phyloP scores from a whole-genome alignment of 2,113 vertebrate genomes.

The Hyaena hyaena region DNA sequence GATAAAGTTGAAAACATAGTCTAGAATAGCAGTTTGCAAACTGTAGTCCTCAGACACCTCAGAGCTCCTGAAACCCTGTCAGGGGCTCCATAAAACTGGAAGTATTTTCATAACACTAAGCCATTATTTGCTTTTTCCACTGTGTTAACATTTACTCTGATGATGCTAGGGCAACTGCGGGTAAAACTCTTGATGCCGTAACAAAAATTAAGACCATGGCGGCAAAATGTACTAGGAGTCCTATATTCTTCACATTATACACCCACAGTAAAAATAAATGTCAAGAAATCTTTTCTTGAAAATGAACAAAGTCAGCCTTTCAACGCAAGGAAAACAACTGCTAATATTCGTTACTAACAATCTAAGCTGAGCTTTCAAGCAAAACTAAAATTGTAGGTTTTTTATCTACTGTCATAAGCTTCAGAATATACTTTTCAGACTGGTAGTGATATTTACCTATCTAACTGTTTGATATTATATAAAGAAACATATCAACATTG shows the following conservation, averaged over 20 bases:
- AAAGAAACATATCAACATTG: conserved; percentile 12
- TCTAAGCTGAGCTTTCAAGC: background rate
- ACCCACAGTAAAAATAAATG: background rate
- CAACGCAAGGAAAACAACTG: background rate
- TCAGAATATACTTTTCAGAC: background rate
- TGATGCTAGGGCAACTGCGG: background rate
- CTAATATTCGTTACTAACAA: background rate
- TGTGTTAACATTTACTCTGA: background rate
- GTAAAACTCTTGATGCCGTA: too few relatives aligned
- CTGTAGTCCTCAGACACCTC: background rate
- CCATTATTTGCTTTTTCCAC: background rate
- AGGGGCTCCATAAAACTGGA: background rate
- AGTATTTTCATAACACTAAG: background rate
- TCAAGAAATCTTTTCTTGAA: background rate
- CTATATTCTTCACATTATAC: background rate
- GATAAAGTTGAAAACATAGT: background rate
- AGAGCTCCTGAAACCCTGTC: background rate
- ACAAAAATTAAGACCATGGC: background rate
- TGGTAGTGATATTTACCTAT: conserved; percentile 29
- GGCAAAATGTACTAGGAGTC: fast-evolving
- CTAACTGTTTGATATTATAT: background rate
- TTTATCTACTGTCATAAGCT: background rate
- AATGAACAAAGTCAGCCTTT: background rate
- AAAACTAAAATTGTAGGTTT: conserved; percentile 14
- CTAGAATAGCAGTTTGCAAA: background rate